A percentile compares a stretch with the other conserved stretches of the same genome.
Evolutionary conservation across 1,140 invertebrate species (phyloP).

Genomic region (Drosophila ambigua): DNA sequence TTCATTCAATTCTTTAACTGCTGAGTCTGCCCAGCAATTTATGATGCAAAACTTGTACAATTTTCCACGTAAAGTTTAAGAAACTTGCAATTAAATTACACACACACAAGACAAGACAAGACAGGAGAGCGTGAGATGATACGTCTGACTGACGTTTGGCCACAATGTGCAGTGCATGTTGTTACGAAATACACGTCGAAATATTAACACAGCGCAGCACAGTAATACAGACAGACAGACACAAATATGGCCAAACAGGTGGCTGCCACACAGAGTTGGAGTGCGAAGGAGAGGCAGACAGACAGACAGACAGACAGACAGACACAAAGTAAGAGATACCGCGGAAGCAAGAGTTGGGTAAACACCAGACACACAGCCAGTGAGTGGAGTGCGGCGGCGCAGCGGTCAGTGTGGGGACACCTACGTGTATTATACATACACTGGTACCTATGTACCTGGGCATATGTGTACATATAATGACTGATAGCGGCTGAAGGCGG

Average conservation of each 20-base stretch:
- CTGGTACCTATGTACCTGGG: background rate
- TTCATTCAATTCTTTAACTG: background rate
- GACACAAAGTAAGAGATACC: conserved; percentile 1
- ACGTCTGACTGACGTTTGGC: conserved; percentile 24
- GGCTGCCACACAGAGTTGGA: background rate
- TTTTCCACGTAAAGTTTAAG: background rate
- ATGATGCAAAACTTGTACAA: too few relatives aligned
- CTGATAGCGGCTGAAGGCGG: conserved; percentile 15
- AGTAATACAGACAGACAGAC: background rate
- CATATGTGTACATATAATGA: conserved; percentile 1
- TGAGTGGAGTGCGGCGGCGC: conserved; percentile 50
- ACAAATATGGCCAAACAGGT: conserved; percentile 17
- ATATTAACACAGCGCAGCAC: conserved; percentile 26
- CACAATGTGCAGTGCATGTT: conserved; percentile 46
- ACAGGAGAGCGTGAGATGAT: background rate
- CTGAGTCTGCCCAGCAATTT: too few relatives aligned
- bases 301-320: background rate
- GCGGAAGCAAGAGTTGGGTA: conserved; percentile 14
- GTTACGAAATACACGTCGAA: conserved; percentile 58
- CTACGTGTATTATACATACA: conserved; percentile 14
- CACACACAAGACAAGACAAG: background rate
- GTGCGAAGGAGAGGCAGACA: conserved; percentile 43
- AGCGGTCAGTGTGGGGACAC: conserved; percentile 22
- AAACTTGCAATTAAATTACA: background rate
- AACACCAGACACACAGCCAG: background rate